Percentiles rank a stretch among this genome's conserved stretches.
phyloP scores from a whole-genome alignment of 2,113 vertebrate genomes.

The Motacilla tschutschensis region DNA sequence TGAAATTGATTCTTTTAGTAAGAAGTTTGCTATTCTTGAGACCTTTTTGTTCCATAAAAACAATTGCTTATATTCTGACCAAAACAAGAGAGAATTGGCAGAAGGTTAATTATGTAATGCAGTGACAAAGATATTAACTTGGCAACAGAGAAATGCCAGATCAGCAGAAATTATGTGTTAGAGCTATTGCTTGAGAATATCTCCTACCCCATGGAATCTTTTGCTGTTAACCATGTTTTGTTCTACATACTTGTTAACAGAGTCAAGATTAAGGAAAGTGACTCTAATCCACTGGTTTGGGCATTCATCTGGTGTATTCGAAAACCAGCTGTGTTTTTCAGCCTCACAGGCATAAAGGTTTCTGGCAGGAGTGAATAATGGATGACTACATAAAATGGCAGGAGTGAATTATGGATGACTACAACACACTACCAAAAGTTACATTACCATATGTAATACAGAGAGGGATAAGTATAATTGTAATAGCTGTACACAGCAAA shows the following conservation, averaged over 20 bases:
- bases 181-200: background rate
- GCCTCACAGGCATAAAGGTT: slow-evolving; percentile 2
- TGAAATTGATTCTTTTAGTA: background rate
- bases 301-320: background rate
- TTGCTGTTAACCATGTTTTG: background rate
- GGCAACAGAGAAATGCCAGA: background rate
- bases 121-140: background rate
- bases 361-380: slow-evolving; percentile 13
- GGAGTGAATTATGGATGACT: slow-evolving; percentile 14
- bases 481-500: background rate
- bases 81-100: background rate
- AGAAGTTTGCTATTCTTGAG: background rate
- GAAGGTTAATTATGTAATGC: background rate
- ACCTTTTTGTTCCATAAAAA: background rate
- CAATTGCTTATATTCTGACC: background rate
- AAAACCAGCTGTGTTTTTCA: background rate
- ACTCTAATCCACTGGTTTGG: background rate
- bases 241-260: background rate
- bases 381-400: background rate
- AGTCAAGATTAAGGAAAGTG: background rate
- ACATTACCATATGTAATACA: background rate
- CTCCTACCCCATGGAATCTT: background rate
- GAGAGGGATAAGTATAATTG: slow-evolving; percentile 3
- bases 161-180: background rate
- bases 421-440: background rate